Conservation (phyloP, 2,113 vertebrate genomes). For the Manacus vitellinus region DNA sequence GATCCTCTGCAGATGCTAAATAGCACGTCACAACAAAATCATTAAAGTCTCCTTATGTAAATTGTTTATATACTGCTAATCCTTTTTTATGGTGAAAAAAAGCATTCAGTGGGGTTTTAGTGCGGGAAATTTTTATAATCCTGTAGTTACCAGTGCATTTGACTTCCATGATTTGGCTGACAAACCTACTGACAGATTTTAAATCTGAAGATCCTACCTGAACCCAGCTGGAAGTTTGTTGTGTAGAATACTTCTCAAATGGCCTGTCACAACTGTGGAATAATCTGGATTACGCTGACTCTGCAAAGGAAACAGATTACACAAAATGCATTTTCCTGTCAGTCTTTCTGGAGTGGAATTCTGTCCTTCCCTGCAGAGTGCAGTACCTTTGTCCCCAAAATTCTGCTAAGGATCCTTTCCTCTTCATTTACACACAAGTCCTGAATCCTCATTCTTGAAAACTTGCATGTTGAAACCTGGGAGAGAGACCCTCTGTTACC, state of each 20-base stretch:
- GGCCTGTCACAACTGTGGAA: neutral
- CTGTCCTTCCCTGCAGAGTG: neutral
- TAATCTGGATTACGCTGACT: neutral
- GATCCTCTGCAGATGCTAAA: neutral
- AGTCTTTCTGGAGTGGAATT: neutral
- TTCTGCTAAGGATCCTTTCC: neutral
- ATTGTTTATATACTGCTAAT: conserved; percentile 9
- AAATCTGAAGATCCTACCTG: neutral
- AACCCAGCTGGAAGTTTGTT: neutral
- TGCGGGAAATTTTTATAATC: neutral
- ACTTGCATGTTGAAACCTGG: neutral
- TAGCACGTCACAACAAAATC: neutral
- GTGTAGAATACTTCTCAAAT: neutral
- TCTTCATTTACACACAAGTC: neutral
- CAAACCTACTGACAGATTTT: neutral
- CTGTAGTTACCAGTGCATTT: neutral
- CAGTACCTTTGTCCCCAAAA: neutral
- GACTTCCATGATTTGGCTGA: neutral
- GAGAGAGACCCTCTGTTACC: neutral
- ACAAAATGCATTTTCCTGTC: neutral
- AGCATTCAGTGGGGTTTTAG: neutral
- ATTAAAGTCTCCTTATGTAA: neutral
- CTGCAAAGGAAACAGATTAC: neutral
- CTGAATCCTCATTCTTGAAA: neutral
- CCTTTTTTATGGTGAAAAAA: neutral